These are phyloP conservation scores for Carlito syrichta DNA, from an alignment of 2,113 vertebrate species.

Conservation along the genomic window DNA sequence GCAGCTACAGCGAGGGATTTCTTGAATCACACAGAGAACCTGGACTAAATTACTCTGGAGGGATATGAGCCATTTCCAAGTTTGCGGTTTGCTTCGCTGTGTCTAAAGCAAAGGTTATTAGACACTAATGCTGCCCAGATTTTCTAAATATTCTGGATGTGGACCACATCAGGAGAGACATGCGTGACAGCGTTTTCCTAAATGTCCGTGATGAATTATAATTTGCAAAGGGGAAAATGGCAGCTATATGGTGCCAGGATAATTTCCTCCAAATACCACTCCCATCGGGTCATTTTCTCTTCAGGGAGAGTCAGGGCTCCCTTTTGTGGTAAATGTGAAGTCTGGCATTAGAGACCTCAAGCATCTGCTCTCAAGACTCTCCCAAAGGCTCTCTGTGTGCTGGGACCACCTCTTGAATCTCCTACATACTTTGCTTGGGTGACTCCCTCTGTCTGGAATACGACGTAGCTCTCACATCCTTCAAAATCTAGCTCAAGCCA, in stretches of 20 bases:
- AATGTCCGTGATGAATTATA: neutral
- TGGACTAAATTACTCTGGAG: neutral
- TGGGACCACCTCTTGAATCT: neutral
- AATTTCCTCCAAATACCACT: neutral
- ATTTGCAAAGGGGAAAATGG: slow-evolving; percentile 25
- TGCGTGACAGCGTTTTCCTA: neutral
- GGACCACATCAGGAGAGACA: slow-evolving; percentile 18
- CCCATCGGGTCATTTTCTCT: neutral
- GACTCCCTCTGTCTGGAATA: neutral
- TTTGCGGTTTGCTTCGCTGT: neutral
- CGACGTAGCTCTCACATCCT: neutral
- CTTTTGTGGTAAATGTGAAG: neutral
- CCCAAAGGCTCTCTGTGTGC: neutral
- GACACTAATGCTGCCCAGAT: neutral
- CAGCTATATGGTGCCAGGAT: slow-evolving; percentile 17
- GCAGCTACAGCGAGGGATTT: neutral
- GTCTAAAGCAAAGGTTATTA: slow-evolving; percentile 39
- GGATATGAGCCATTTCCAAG: neutral
- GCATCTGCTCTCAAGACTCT: neutral
- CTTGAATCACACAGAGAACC: neutral
- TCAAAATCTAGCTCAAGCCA: neutral
- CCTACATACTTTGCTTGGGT: neutral
- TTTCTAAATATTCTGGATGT: slow-evolving; percentile 24
- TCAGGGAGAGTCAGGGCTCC: neutral
- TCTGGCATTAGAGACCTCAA: neutral